Conservation (phyloP, 2,888 invertebrate species). For the Agriopis aurantiaria region DNA sequence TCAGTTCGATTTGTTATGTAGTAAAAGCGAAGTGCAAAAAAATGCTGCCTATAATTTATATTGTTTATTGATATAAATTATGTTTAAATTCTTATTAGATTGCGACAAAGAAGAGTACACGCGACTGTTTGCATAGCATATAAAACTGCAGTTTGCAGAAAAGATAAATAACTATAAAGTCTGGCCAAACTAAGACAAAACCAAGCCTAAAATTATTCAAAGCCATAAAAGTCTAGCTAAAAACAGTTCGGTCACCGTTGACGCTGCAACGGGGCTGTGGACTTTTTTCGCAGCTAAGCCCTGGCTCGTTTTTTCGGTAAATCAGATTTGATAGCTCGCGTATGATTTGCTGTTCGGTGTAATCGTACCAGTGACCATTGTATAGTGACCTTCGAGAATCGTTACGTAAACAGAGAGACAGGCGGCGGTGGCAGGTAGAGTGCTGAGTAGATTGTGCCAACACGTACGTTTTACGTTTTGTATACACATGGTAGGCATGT, state of each 20-base stretch:
- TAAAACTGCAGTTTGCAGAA: not conserved
- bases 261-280: conserved; percentile 25
- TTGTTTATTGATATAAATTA: too few species aligned
- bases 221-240: conserved; percentile 26
- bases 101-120: too few species aligned
- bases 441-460: conserved; percentile 36
- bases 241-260: conserved; percentile 24
- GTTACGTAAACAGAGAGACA: conserved; percentile 55
- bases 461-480: conserved; percentile 8
- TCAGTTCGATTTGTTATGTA: conserved; percentile 8
- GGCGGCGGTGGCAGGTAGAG: conserved; percentile 48
- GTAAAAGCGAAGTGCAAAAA: not conserved
- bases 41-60: not conserved
- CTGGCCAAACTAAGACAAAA: not conserved
- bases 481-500: not conserved
- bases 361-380: conserved; percentile 33
- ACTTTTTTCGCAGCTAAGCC: conserved; percentile 31
- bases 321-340: conserved; percentile 42
- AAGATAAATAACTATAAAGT: not conserved
- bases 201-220: not conserved
- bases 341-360: conserved; percentile 32
- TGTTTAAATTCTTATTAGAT: too few species aligned
- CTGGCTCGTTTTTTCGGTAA: conserved; percentile 40
- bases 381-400: conserved; percentile 43
- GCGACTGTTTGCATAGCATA: not conserved